A percentile compares a stretch with the other conserved stretches of the same genome.
Conservation (phyloP, 1,140 invertebrate genomes). For the Acromyrmex echinatior region DNA sequence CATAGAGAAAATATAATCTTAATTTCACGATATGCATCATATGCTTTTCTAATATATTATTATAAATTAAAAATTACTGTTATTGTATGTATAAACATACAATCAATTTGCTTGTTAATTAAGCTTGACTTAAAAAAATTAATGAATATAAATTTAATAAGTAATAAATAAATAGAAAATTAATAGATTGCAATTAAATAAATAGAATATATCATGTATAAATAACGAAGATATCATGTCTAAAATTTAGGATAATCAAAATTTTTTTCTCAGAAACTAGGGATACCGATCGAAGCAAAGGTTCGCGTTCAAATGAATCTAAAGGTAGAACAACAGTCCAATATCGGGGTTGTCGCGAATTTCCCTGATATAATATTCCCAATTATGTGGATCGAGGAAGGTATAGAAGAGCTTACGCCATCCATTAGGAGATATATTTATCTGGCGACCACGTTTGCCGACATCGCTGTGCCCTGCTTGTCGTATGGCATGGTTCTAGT, state of each 20-base stretch:
- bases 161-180: neutral
- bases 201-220: neutral
- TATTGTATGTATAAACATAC: neutral
- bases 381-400: conserved; percentile 96
- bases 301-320: conserved; percentile 94
- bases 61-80: neutral
- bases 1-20: neutral
- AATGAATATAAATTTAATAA: neutral
- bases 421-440: conserved; percentile 92
- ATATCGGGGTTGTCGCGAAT: conserved; percentile 90
- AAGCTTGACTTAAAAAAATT: neutral
- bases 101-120: neutral
- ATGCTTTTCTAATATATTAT: neutral
- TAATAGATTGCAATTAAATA: neutral
- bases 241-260: neutral
- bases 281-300: conserved; percentile 93
- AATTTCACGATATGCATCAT: neutral
- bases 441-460: conserved; percentile 91
- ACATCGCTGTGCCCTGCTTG: conserved; percentile 89
- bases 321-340: conserved; percentile 91
- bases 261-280: conserved; percentile 91
- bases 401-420: conserved; percentile 92
- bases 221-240: neutral
- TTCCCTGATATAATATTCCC: conserved; percentile 94
- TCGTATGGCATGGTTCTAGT: conserved; percentile 91